Percentiles rank a stretch among this genome's conserved stretches.
These are phyloP conservation scores for Delia radicum DNA, from an alignment of 1,140 invertebrate species.

Conservation along the genomic window DNA sequence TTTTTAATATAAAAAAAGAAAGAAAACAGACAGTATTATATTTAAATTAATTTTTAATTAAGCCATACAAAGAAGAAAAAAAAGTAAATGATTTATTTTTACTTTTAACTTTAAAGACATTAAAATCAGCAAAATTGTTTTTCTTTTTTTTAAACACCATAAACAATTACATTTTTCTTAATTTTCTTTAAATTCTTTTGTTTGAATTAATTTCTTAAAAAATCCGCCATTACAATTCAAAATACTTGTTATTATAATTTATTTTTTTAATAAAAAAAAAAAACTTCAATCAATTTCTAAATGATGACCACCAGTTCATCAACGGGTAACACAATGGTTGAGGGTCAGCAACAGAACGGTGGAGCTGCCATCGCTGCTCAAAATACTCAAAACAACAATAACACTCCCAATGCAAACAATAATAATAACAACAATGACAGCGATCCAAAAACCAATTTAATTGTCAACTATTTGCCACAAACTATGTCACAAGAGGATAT, in stretches of 20 bases:
- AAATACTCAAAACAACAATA: slow-evolving; percentile 58
- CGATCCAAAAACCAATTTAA: slow-evolving; percentile 96
- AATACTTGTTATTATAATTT: neutral
- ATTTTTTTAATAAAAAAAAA: no score
- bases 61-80: no score
- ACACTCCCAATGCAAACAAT: slow-evolving; percentile 50
- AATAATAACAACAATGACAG: slow-evolving; percentile 55
- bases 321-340: slow-evolving; percentile 39
- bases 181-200: neutral
- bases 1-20: neutral
- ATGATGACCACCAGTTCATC: slow-evolving; percentile 29
- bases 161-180: neutral
- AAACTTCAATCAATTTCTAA: slow-evolving; percentile 18
- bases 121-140: neutral
- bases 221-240: no score
- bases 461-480: slow-evolving; percentile 99
- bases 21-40: slow-evolving; percentile 16
- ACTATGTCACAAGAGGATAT: slow-evolving; percentile 99
- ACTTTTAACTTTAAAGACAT: neutral
- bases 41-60: neutral
- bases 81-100: neutral
- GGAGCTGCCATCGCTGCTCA: slow-evolving; percentile 29
- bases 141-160: neutral
- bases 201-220: neutral
- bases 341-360: slow-evolving; percentile 41